Evolutionary conservation across 2,113 vertebrate genomes (phyloP), one percentile per base, ranked within the genome.

Genomic region (Caracal caracal): DNA sequence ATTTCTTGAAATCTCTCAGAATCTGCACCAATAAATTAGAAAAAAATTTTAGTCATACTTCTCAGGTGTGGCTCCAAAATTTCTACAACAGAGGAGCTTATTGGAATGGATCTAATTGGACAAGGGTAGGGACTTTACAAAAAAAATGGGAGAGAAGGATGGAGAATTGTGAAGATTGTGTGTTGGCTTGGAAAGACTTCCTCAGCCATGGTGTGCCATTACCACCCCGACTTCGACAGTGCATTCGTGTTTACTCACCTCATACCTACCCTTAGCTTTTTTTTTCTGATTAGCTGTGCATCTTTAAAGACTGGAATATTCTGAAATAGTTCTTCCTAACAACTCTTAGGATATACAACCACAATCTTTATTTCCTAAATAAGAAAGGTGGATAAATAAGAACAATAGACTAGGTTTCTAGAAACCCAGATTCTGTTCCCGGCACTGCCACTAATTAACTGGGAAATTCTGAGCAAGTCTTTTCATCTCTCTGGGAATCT

Each of bases 401-500:
- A 93, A 86, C 61, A 96, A 93, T 33, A 81, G 49, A 94, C 33
- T 24, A 90, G 35, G 33, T n/a, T 92, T 84, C n/a, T 76, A 51
- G 73, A 81, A 94, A 95, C 30, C 49, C 63, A 78, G 75, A 59
- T 90, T 70, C 66, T 47, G 3, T 81, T 92, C 83, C 87, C 78
- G 49, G 63, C 56, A 92, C 83, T 83, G 73, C 73, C 73, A 71
- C 87, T 96, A 84, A 97, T 92, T 95, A 96, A 92, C 75, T 87
- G 63, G 89, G 83, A 97, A 84, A 94, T 89, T 83, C 86, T 94
- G 63, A 80, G 75, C 92, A 81, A 95, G 80, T 81, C 75, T 95
- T 96, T 97, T 95, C 93, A 90, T 84, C 95, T 97, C 56, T 95
- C 92, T 95, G 86, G 43, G 86, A 97, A 97, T 91, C 89, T 83